Percentiles rank a stretch among this genome's conserved stretches.
These are phyloP conservation scores for Drosophila repletoides DNA, from an alignment of 1,140 invertebrate genomes.

Conservation along the genomic window DNA sequence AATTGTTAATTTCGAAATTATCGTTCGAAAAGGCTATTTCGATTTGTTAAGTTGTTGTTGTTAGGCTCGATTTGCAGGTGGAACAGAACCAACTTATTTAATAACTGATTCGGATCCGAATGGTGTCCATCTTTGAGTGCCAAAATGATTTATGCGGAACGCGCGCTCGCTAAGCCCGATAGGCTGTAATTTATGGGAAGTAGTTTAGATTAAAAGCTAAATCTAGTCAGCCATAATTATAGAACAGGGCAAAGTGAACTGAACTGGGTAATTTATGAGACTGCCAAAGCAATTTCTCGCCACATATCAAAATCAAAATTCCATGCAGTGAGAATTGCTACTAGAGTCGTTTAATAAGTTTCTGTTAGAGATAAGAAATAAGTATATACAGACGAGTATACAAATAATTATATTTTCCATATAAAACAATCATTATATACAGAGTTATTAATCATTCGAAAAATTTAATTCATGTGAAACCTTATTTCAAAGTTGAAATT, in stretches of 20 bases:
- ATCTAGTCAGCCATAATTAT: constrained; percentile 20
- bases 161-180: background rate
- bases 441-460: too few relatives aligned
- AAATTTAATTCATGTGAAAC: too few relatives aligned
- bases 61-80: too few relatives aligned
- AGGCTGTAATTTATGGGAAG: constrained; percentile 38
- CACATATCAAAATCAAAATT: constrained; percentile 37
- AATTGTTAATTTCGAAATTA: too few relatives aligned
- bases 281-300: constrained; percentile 11
- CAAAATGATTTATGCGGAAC: background rate
- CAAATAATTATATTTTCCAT: background rate
- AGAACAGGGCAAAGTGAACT: constrained; percentile 1
- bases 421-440: background rate
- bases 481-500: too few relatives aligned
- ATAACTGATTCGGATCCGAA: too few relatives aligned
- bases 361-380: background rate
- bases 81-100: too few relatives aligned
- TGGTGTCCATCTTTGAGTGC: too few relatives aligned
- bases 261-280: constrained; percentile 25
- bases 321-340: constrained; percentile 1
- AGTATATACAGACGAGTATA: background rate
- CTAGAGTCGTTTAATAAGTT: constrained; percentile 3
- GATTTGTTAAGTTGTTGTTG: too few relatives aligned
- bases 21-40: too few relatives aligned
- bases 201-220: constrained; percentile 37